Base-by-base conservation (phyloP, 2,888 invertebrate species). In the Patella ulyssiponensis region DNA sequence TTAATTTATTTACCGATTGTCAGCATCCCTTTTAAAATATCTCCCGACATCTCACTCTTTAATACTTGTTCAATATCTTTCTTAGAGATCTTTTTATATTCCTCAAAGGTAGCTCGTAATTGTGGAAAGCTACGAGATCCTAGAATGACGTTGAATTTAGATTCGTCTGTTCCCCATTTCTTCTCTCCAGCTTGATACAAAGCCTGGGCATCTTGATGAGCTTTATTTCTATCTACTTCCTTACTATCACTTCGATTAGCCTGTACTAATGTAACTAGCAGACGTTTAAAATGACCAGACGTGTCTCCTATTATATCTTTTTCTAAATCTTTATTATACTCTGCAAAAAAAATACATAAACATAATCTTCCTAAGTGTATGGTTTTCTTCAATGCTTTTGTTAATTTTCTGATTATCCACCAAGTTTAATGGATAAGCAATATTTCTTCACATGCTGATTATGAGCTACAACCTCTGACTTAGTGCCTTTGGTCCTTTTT, bases 61-160 rank as follows among this genome's bases (percentile, higher is more conserved):
- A 92, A 82, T 7, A 84, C 88, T 51, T 90, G 89, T 79, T 90
- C 91, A 11, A 92, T 89, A 71, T 90, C 88, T 73, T 91, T 91
- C 78, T 96, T 96, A 0, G 96, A 96, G 79, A 96, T 95, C 93
- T 91, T 94, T 84, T 95, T 95, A 91, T 96, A 98, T 91, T 97
- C 97, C 77, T 95, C 94, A 85, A 93, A 93, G 11, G 92, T 90
- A 4, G 92, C 89, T 90, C 97, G 94, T 84, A 98, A 92, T 91
- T 98, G 98, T 89, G 96, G 96, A 92, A 96, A 91, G 81, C 91
- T 91, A 74, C 91, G 83, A 1, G 91, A 89, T 23, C 88, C 90
- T 11, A 92, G 84, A 23, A 92, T 88, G 33, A 86, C 88, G 76
- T 92, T 92, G 81, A 92, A 92, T 70, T 82, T 79, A 3, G 91